These are phyloP conservation scores for Hemichromis elongatus DNA, from an alignment of 2,113 vertebrate species.

Conservation along the genomic window DNA sequence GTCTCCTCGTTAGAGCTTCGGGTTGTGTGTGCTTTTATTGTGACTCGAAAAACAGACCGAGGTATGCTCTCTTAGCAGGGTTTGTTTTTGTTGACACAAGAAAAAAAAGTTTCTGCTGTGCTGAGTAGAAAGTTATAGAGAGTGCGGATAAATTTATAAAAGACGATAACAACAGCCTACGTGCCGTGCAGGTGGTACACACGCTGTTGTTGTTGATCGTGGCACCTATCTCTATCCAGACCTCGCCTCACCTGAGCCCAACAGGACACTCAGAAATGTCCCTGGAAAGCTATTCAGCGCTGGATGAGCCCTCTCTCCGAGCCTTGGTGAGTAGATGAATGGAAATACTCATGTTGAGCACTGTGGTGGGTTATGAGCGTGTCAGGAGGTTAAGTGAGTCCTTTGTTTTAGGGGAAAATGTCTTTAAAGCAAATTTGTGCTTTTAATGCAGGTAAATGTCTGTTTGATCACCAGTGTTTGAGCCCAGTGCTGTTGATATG, in stretches of 20 bases:
- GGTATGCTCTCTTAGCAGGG: not conserved
- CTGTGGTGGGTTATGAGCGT: not conserved
- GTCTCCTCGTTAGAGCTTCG: not conserved
- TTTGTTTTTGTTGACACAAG: not conserved
- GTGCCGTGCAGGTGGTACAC: constrained; percentile 41
- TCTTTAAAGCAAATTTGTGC: not conserved
- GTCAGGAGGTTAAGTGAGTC: not conserved
- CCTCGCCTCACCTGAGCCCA: constrained; percentile 22
- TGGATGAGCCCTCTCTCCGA: constrained; percentile 71
- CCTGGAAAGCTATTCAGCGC: constrained; percentile 59
- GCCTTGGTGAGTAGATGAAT: constrained; percentile 62
- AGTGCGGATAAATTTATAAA: not conserved
- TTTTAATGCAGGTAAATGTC: not conserved
- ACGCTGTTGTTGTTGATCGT: not conserved
- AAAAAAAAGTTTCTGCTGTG: not conserved
- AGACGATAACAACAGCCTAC: not conserved
- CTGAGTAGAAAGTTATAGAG: not conserved
- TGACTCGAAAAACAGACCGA: not conserved
- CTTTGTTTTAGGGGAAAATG: not conserved
- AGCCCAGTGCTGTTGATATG: not conserved
- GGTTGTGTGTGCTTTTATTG: not conserved
- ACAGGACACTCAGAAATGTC: constrained; percentile 45
- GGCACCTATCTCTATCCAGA: not conserved
- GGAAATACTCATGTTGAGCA: not conserved
- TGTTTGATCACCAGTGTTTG: not conserved